These are phyloP conservation scores for Enteromius afrohamiltoni DNA, from an alignment of 2,797 vertebrate species.

Conservation along the genomic window DNA sequence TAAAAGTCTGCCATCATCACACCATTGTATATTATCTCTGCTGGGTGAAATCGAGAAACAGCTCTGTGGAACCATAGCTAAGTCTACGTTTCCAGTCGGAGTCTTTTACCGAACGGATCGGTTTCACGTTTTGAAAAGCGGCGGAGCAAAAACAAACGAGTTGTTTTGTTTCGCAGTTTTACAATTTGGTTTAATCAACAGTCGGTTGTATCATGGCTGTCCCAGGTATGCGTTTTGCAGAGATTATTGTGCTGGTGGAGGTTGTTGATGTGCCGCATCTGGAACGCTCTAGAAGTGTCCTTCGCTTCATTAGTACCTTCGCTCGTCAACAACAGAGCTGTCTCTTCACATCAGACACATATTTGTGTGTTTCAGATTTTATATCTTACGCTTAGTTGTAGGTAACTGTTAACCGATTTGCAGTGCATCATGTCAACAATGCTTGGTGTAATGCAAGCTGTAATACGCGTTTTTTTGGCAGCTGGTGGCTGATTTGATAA, in stretches of 20 bases:
- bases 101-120: conserved; percentile 29
- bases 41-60: neutral
- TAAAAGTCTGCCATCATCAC: neutral
- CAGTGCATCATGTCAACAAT: neutral
- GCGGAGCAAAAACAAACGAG: neutral
- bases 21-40: neutral
- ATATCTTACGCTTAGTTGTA: neutral
- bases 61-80: neutral
- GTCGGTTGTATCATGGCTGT: neutral
- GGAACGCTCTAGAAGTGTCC: neutral
- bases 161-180: neutral
- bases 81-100: conserved; percentile 50
- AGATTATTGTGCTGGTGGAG: neutral
- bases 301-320: neutral
- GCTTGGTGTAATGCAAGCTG: neutral
- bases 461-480: too few species aligned
- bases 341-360: neutral
- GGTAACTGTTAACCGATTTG: neutral
- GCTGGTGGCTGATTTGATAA: neutral
- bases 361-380: neutral
- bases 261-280: neutral
- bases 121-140: conserved; percentile 20
- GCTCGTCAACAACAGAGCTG: neutral
- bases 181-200: neutral
- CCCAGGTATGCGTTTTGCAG: conserved; percentile 4